Base-by-base conservation (phyloP, 1,140 invertebrate species). In the Trichonephila clavipes region DNA sequence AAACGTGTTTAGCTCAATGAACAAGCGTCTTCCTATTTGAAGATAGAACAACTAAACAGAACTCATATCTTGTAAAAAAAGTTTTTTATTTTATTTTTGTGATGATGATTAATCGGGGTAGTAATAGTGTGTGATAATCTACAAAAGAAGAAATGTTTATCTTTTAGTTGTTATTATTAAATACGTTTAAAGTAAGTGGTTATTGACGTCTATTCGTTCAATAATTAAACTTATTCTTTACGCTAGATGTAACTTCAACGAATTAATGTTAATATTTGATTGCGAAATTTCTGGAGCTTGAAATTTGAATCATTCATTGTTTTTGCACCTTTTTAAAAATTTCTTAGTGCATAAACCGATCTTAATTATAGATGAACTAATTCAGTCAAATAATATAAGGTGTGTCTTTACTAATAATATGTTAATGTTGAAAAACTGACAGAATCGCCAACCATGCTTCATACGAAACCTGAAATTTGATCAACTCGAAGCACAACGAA, bases 71-170 rank as follows among this genome's bases (percentile, higher is more conserved):
- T 28, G 28, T 40, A 40, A 40, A 77, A 69, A 69, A 66, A 77
- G 10, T 77, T 77, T 77, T 77, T 40, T 66, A 85, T 81, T 34
- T 69, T 66, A 81, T 90, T 93, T 81, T 93, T 77, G 86, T 93
- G 86, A 88, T 93, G 92, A 87, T 93, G 92, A 93, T 93, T 93
- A 93, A 93, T 93, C 92, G 40, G 92, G 86, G 62, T 81, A 93
- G 86, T 86, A 93, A 88, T 88, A 58, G 85, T 83, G 89, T 19
- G 82, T 83, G 77, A 91, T 88, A 62, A 72, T 92, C n/a, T 44
- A 85, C 34, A 62, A 69, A n/a, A 14, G 64, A 82, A 34, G 72
- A 93, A 88, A 93, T 88, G 72, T 88, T 93, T 81, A 82, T 44
- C 58, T 72, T 92, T 87, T 59, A 87, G 62, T 62, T 88, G 59